Conservation (phyloP, 2,113 vertebrate species). For the Gambusia affinis region DNA sequence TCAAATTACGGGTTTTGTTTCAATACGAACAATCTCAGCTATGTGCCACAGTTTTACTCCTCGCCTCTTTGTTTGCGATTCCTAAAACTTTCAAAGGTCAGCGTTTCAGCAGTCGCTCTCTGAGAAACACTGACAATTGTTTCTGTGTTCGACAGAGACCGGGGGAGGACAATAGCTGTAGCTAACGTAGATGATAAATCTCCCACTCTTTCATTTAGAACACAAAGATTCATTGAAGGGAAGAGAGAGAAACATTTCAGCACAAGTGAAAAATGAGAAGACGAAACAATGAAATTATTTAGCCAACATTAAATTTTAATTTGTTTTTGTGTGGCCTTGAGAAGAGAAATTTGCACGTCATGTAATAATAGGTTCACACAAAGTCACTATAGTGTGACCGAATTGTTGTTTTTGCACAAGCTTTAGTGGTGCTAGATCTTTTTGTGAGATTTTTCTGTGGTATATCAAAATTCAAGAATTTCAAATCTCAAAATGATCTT, state of each 20-base stretch:
- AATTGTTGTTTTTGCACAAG: background rate
- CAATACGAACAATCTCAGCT: slow-evolving; percentile 9
- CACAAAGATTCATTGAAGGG: slow-evolving; percentile 50
- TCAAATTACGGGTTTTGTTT: slow-evolving; percentile 24
- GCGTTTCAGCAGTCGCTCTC: slow-evolving; percentile 37
- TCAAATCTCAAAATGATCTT: too few species aligned
- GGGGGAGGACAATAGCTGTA: slow-evolving; percentile 53
- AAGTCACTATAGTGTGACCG: background rate
- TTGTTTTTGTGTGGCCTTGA: slow-evolving; percentile 5
- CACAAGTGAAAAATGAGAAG: slow-evolving; percentile 21
- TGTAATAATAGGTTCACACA: background rate
- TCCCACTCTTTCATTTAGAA: slow-evolving; percentile 57
- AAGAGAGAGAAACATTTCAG: slow-evolving; percentile 24
- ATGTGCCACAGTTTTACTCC: slow-evolving; percentile 13
- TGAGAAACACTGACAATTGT: slow-evolving; percentile 52
- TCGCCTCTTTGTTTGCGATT: slow-evolving; percentile 14
- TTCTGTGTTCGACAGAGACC: slow-evolving; percentile 43
- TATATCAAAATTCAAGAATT: background rate
- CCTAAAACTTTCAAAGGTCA: slow-evolving; percentile 22
- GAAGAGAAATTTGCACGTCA: background rate
- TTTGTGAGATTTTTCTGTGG: background rate
- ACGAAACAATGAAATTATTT: slow-evolving; percentile 31
- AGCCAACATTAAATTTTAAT: background rate
- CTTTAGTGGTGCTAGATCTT: background rate
- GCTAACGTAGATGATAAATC: slow-evolving; percentile 62